Percentiles rank a stretch among this genome's conserved stretches.
Evolutionary conservation across 2,113 vertebrate genomes (phyloP).

Genomic region (Ranitomeya imitator): DNA sequence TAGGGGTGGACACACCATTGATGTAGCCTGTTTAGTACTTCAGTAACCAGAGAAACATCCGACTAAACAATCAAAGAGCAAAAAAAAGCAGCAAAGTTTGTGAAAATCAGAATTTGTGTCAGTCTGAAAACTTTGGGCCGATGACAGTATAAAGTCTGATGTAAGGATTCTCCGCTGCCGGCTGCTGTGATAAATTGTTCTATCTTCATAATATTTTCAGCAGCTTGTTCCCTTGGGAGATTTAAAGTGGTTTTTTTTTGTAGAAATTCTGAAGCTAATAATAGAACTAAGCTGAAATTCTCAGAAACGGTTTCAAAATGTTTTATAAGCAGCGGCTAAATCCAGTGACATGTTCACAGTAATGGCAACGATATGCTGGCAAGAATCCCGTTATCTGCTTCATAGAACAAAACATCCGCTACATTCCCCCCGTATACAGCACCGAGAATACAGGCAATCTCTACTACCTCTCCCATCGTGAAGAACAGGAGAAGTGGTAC

Average conservation of each 20-base stretch:
- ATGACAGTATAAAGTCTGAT: neutral
- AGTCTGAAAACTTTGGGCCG: no score
- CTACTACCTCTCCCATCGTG: no score
- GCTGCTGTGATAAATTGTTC: neutral
- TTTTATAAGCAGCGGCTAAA: neutral
- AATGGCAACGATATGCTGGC: neutral
- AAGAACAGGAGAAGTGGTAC: neutral
- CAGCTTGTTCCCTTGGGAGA: neutral
- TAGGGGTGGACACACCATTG: no score
- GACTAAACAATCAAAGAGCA: no score
- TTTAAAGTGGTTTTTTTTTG: neutral
- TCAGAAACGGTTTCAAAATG: neutral
- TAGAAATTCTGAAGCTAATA: neutral
- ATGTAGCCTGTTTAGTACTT: no score
- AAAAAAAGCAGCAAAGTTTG: no score
- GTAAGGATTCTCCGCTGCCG: neutral
- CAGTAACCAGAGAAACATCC: no score
- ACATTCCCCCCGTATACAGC: constrained; percentile 38
- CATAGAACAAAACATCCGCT: constrained; percentile 67
- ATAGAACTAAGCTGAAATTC: neutral
- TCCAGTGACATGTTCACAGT: neutral
- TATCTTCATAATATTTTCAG: neutral
- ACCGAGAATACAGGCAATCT: constrained; percentile 49
- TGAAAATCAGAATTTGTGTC: no score
- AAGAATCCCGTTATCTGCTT: constrained; percentile 42